Base-by-base conservation (phyloP, 2,113 vertebrate genomes). In the Oryzias woworae region DNA sequence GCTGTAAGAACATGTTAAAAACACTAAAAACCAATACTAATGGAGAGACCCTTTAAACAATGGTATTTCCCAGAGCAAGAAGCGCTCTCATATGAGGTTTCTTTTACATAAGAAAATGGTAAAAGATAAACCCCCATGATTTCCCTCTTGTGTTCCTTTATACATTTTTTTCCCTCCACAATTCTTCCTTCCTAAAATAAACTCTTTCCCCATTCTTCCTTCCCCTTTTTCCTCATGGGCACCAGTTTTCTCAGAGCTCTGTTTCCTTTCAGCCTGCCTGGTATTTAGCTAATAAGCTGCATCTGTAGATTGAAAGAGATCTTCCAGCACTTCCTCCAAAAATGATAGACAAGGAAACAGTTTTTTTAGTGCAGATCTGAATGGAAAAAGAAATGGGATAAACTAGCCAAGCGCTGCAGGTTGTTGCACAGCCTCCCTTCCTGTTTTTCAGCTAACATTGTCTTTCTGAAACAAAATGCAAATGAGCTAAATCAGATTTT, bases 231-330 rank as follows among this genome's bases (percentile, higher is more conserved):
- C 52, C 41, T 22, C 24, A n/a, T 36, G 45, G 42, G 36, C 28
- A 13, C 46, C 46, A 51, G 18, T 54, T 42, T 45, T 65, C 49
- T 20, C 17, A 47, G 61, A 62, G 14, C 36, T 59, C 49, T 50
- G 49, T 18, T 58, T 42, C 1, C 1, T 18, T 61, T 42, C 1
- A 1, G 68, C 28, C 31, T 57, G 31, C 50, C 49, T 71, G 45
- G 66, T 82, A 55, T 67, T 60, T 43, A 36, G 31, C 1, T 10
- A 8, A 36, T 7, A 36, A 36, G 8, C 31, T 36, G 31, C 31
- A 10, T 36, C 31, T 36, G 31, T 36, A 12, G 31, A 36, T 10
- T 2, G 7, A 36, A 36, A 36, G 31, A 36, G 31, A 36, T 10
- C 31, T 36, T 36, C 31, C 31, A 36, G 31, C 8, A 36, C 31